Percentiles rank a stretch among this genome's conserved stretches.
Conservation (phyloP, 1,140 invertebrate genomes). For the Papilio machaon region DNA sequence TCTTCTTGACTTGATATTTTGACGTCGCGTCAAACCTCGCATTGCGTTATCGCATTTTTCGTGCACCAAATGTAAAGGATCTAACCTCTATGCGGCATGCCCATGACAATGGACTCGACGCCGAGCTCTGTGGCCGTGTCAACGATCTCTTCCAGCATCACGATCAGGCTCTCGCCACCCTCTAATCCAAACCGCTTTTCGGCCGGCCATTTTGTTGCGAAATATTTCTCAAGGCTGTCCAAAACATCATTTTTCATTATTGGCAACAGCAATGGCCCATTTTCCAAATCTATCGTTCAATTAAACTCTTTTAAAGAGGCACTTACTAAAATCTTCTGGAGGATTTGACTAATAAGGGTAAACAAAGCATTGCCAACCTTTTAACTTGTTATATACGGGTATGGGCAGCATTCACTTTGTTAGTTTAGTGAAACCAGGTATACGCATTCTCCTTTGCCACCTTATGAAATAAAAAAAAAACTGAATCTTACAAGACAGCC, state of each 20-base stretch:
- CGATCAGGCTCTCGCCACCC: conserved; percentile 95
- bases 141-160: conserved; percentile 93
- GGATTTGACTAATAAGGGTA: too few species aligned
- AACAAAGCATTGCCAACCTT: too few species aligned
- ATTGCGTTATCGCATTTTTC: too few species aligned
- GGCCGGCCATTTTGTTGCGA: conserved; percentile 93
- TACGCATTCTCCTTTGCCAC: neutral
- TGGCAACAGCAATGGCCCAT: neutral
- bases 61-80: too few species aligned
- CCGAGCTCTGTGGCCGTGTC: conserved; percentile 90
- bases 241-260: conserved; percentile 27
- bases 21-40: too few species aligned
- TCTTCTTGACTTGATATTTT: neutral
- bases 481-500: conserved; percentile 80
- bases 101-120: conserved; percentile 92
- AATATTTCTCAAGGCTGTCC: conserved; percentile 91
- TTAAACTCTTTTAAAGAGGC: too few species aligned
- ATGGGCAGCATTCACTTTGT: too few species aligned
- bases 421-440: neutral
- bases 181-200: conserved; percentile 97
- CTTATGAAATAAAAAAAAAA: neutral
- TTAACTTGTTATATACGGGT: too few species aligned
- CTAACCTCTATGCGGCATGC: conserved; percentile 92
- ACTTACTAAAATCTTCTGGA: too few species aligned
- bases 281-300: too few species aligned